Base-by-base conservation (phyloP, 2,888 invertebrate genomes). In the Tortricodes alternella region DNA sequence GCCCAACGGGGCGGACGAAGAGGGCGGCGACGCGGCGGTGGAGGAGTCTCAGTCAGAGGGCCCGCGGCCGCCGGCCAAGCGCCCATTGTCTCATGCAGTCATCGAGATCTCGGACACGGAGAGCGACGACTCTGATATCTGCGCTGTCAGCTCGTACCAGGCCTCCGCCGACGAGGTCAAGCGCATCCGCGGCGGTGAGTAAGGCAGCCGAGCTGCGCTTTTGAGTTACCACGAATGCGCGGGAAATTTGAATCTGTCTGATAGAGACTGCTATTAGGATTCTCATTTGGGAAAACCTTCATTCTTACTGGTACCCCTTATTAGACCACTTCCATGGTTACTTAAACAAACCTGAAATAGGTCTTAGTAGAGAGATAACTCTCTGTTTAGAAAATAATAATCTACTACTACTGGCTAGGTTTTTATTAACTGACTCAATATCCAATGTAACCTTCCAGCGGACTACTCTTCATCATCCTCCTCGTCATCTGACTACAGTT, bases 71-170 rank as follows among this genome's bases (percentile, higher is more conserved):
- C 85, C 87, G 80, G 82, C 85, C 74, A 87, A 87, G 76, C 86
- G 88, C 58, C 82, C 76, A 52, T 66, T 79, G 34, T 73, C 80
- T 8, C 73, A 63, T 58, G 53, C 86, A 9, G 88, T 91, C 11
- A 90, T 91, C 46, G 89, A 89, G 67, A 91, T 91, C 46, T 89
- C 89, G 8, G 90, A 91, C 61, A 87, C 90, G 0, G 91, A 91
- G 9, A 90, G 85, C 55, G 90, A 90, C 46, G 91, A 90, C 58
- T 91, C 91, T n/a, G 90, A 90, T 51, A 78, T 91, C n/a, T 91
- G 91, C 59, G 90, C 91, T 3, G 89, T 91, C 8, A 87, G 82
- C 53, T 85, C 89, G 0, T 91, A 91, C 71, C 90, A 89, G 67
- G 91, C 91, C 23, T 73, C 89, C 15, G 86, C 89, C 1, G 89